Evolutionary conservation across 35 echinoderm and acorn worm species (phyloP).

Genomic region (Patiria miniata): DNA sequence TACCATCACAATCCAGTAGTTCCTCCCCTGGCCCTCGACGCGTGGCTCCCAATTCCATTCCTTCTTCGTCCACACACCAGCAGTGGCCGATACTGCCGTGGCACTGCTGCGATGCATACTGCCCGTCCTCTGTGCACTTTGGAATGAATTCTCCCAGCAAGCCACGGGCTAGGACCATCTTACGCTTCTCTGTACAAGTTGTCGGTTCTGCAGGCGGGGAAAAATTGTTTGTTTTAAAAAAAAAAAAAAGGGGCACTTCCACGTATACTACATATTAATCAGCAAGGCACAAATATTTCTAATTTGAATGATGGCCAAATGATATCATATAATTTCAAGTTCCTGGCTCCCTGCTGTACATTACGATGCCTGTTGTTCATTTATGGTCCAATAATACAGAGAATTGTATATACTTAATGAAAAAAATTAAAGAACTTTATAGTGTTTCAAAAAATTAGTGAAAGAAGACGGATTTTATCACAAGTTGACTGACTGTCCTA

Average conservation of each 20-base stretch:
- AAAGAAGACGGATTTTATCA: too few species aligned
- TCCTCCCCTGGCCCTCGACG: conserved; percentile 40
- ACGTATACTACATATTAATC: too few species aligned
- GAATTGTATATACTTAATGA: too few species aligned
- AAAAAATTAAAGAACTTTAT: too few species aligned
- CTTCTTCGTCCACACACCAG: conserved; percentile 78
- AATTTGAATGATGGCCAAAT: too few species aligned
- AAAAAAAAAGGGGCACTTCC: too few species aligned
- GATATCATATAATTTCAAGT: too few species aligned
- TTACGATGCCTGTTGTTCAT: too few species aligned
- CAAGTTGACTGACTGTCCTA: background rate
- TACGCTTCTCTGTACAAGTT: background rate
- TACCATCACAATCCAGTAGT: conserved; percentile 42
- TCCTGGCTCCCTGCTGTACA: too few species aligned
- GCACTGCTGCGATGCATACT: conserved; percentile 61
- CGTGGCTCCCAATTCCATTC: conserved; percentile 37
- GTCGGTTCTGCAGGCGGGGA: background rate
- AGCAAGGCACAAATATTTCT: too few species aligned
- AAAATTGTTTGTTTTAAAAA: background rate
- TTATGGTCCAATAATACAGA: too few species aligned
- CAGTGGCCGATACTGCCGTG: conserved; percentile 72
- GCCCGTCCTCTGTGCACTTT: conserved; percentile 59
- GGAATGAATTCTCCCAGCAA: conserved; percentile 50
- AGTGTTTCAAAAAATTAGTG: too few species aligned
- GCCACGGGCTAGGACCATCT: background rate